These are phyloP conservation scores for Eretmochelys imbricata DNA, from an alignment of 2,113 vertebrate species.

Conservation along the genomic window DNA sequence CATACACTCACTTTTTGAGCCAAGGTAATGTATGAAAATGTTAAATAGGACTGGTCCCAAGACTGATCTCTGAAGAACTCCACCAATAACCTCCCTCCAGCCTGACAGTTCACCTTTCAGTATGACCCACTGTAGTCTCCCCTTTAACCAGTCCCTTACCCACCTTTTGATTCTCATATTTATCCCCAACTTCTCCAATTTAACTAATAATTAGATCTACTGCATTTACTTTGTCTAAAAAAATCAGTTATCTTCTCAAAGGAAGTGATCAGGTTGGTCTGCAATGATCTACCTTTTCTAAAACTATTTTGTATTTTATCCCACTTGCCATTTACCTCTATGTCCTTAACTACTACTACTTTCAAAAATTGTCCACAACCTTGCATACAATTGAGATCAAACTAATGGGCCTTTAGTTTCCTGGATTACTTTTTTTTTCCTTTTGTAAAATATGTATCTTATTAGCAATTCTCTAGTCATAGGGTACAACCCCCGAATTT, in stretches of 20 bases:
- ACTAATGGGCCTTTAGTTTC: background rate
- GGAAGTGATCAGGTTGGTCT: background rate
- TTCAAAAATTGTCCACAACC: background rate
- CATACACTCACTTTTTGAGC: background rate
- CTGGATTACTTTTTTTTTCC: background rate
- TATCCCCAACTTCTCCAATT: too few relatives aligned
- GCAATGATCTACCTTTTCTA: background rate
- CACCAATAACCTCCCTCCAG: background rate
- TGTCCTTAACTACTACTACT: background rate
- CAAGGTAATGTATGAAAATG: background rate
- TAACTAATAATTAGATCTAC: background rate
- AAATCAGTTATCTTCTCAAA: background rate
- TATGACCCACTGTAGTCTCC: background rate
- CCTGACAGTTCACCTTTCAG: background rate
- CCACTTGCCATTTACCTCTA: background rate
- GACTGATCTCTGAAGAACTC: background rate
- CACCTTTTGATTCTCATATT: too few relatives aligned
- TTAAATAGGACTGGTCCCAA: background rate
- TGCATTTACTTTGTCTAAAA: background rate
- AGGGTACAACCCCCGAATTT: background rate
- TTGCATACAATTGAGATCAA: background rate
- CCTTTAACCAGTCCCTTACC: too few relatives aligned
- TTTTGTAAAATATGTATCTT: background rate
- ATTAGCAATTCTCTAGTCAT: background rate
- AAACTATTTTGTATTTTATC: background rate